Base-by-base conservation (phyloP, 2,797 vertebrate species). In the Periophthalmus magnuspinnatus region DNA sequence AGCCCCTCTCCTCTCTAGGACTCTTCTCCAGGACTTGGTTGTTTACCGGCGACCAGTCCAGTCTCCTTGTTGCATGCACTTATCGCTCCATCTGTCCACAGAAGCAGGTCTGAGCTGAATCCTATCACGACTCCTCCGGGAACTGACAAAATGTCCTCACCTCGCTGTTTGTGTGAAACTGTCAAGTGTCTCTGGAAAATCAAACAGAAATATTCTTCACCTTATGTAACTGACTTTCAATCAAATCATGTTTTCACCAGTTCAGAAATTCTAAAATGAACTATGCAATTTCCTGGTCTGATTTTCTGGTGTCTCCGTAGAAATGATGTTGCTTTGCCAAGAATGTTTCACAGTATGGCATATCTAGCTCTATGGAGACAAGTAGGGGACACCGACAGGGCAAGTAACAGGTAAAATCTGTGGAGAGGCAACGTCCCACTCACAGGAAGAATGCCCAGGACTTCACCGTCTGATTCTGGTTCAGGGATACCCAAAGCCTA, bases 31-130 rank as follows among this genome's bases (percentile, higher is more conserved):
- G 34, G 59, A 61, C 34, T 38, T 19, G n/a, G 59, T 6, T 61
- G 59, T 41, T 61, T 61, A 13, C 59, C n/a, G 6, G 8, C 28
- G 19, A 57, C 32, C 57, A n/a, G 59, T n/a, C 17, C 19, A 21
- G 61, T 50, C 63, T 65, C 8, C 41, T 33, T 34, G 3, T 34
- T 36, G 33, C 59, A 61, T 61, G 17, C 19, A 61, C 34, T 36
- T 61, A 36, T 61, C 34, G 3, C 14, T 61, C 45, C 61, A 48
- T 50, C 58, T 57, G 60, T 72, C 60, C 64, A 28, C 33, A 22
- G 6, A 22, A 55, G 21, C 52, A 55, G 52, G 52, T 22, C 58
- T 34, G 22, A 22, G 59, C 34, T 38, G 34, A 17, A 55, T 55
- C 21, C 52, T 22, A 22, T 55, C 52, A 55, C 21, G 3, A 55